Base-by-base conservation (phyloP, 2,113 vertebrate species). In the Sinosuthora webbiana region DNA sequence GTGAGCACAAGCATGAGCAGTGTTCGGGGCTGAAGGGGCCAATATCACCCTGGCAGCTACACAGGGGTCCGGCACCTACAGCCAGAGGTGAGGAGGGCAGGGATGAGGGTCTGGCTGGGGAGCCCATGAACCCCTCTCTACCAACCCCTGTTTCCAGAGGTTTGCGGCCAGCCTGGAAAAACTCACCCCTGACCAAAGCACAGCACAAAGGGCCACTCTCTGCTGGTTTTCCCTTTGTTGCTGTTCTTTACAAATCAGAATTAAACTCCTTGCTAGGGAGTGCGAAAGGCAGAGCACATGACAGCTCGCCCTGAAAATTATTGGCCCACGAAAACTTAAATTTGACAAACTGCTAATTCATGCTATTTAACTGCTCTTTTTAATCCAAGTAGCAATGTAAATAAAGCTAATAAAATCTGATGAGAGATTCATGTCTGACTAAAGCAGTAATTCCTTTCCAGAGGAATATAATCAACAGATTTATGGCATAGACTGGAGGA, bases 21-120 rank as follows among this genome's bases (percentile, higher is more conserved):
- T 49, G 96, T 78, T 97, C 96, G 95, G 90, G 96, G 96, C 94
- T 97, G 97, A 96, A 94, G 94, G 96, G 91, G 95, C 97, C 93
- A 96, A 79, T 68, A 97, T 98, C 97, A 89, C 98, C 98, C 98
- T 94, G 97, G 98, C 97, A 99, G 98, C 98, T 95, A 97, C 97
- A 96, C 96, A 42, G 75, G 96, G 96, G 97, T 95, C 94, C 97
- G 98, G 97, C 94, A 59, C 93, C 83, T 95, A 95, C 97, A 89
- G 97, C 97, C 87, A 62, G 95, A 98, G 90, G 93, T 98, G 98
- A 97, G 53, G 57, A 88, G 97, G 98, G 98, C 98, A 90, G 97
- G 93, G 98, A 98, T 97, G 95, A 95, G 93, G 59, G 52, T 68
- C 87, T 90, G 55, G 63, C 80, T 30, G 24, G 90, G 87, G 85